Base-by-base conservation (phyloP, 1,140 invertebrate species). In the Gryon sp. region DNA sequence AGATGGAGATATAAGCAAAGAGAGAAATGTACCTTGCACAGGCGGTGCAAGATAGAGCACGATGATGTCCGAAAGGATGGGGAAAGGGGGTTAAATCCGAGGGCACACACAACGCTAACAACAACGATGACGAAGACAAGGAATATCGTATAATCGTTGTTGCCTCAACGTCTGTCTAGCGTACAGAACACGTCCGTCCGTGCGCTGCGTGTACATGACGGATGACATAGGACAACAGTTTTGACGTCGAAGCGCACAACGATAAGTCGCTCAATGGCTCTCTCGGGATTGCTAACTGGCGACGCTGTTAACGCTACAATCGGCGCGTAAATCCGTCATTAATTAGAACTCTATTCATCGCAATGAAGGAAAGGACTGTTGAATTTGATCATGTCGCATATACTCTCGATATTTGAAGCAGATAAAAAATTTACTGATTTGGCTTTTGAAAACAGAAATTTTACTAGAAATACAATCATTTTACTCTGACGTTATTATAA, bases 281-380 rank as follows among this genome's bases (percentile, higher is more conserved):
- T 63, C 63, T 41, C 38, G 43, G 18, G 36, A 36, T 57, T 14
- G 30, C 50, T 5, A 36, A 15, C 22, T 40, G 16, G 32, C 70
- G 12, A 45, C 73, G 52, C 79, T 68, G 78, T 83, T 83, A 82
- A 65, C 76, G 69, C 79, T 79, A 41, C 60, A 84, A 86, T 78
- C 84, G 83, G 85, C 82, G 85, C 86, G 81, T 87, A 82, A 83
- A 86, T 88, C 86, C 85, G 83, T 86, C 83, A 86, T 88, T 86
- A 86, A 86, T 86, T 83, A 80, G 63, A 57, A 30, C 46, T 32
- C 36, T 53, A 50, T 68, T 77, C 55, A 70, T 18, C 6, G 57
- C 46, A 16, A 16, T 46, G 14, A 11, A 36, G 8, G 12, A 48
- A 63, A 57, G 41, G 52, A 15, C 57, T 73, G 38, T 45, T 48